Base-by-base conservation (phyloP, 2,113 vertebrate genomes). In the Oryzias curvinotus region DNA sequence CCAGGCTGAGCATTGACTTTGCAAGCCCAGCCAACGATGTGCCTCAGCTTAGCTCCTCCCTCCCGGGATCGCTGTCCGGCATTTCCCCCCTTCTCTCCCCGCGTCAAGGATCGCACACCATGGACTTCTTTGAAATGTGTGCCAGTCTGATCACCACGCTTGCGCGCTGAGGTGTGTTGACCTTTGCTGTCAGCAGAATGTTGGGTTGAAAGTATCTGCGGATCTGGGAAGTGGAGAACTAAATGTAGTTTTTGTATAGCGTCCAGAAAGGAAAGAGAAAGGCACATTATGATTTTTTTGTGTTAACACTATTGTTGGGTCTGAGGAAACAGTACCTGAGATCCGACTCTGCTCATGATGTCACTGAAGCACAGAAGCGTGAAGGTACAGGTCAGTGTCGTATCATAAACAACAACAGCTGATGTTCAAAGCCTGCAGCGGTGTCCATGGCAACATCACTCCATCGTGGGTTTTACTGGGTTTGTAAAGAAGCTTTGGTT, bases 121-220 rank as follows among this genome's bases (percentile, higher is more conserved):
- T 99, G 96, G 97, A 99, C 90, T 99, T 99, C 91, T 99, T 99
- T 1, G 97, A 99, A 87, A 99, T 98, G 97, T 99, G 97, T 3
- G 96, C 97, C 90, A 98, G 97, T 89, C 91, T 99, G 63, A 99
- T 99, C 85, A 97, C 95, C 78, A 93, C 96, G 0, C 88, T 99
- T 73, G 97, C 97, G 16, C 96, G 95, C 85, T 99, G 93, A 98
- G 54, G 5, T 16, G 6, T 1, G 45, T 30, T 12, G 13, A 52
- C 18, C 10, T 55, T 30, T 21, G 0, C 67, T 59, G 61, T 61
- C 46, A 57, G 49, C 67, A 57, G 53, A 57, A 51, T 60, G 68
- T 62, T 42, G 25, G 67, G 18, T 48, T n/a, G 75, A 15, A 60
- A 52, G 36, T 53, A 41, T 69, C 62, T 19, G n/a, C 21, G 48